Conservation (phyloP, 2,888 invertebrate genomes). For the Nymphalis c-album region DNA sequence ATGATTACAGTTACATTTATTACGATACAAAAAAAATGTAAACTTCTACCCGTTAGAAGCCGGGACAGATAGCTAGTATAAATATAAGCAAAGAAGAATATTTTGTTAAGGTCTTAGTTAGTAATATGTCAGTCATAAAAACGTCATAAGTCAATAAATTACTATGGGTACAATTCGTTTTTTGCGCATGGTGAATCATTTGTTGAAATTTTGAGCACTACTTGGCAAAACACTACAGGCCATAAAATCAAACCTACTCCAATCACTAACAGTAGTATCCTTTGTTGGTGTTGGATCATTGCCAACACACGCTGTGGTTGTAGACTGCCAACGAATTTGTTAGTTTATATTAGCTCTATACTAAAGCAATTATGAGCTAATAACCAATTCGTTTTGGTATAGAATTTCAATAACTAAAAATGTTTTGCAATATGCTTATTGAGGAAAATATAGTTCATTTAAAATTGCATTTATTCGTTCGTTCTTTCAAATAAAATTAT, state of each 20-base stretch:
- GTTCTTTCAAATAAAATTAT: too few species aligned
- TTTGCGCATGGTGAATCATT: conserved; percentile 19
- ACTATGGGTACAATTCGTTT: too few species aligned
- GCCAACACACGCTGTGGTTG: conserved; percentile 42
- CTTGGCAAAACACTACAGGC: conserved; percentile 24
- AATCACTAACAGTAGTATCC: conserved; percentile 31
- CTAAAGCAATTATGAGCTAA: conserved; percentile 2
- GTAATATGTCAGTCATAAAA: too few species aligned
- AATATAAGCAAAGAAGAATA: too few species aligned
- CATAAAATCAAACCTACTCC: conserved; percentile 25
- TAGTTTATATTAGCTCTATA: not conserved
- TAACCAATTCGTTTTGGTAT: conserved; percentile 5
- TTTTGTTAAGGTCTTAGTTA: too few species aligned
- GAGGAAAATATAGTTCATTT: not conserved
- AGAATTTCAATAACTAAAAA: conserved; percentile 3
- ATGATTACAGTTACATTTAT: too few species aligned
- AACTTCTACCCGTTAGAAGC: too few species aligned
- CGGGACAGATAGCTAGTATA: too few species aligned
- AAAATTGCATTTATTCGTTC: too few species aligned
- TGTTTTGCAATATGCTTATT: conserved; percentile 3
- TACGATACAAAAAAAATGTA: too few species aligned
- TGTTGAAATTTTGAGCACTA: conserved; percentile 16
- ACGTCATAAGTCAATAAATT: not conserved
- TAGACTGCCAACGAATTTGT: conserved; percentile 36
- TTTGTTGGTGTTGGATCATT: conserved; percentile 42